Evolutionary conservation across 2,888 invertebrate genomes (phyloP).

Genomic region (Stratiomys singularior): DNA sequence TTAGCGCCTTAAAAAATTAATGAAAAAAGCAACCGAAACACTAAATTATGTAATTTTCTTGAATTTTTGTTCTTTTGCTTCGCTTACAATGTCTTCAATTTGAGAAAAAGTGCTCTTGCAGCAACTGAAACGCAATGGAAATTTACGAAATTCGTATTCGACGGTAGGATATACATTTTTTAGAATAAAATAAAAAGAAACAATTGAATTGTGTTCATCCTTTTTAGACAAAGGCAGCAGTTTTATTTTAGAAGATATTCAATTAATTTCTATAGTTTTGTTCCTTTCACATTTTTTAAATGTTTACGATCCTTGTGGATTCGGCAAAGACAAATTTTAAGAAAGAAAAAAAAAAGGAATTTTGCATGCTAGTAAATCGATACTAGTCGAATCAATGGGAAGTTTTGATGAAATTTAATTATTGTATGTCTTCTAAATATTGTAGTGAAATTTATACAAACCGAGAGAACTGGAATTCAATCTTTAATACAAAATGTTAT

Average conservation of each 20-base stretch:
- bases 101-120: background rate
- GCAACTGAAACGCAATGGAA: background rate
- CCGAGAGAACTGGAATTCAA: background rate
- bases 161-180: background rate
- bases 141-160: background rate
- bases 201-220: conserved; percentile 20
- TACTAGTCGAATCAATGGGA: too few relatives aligned
- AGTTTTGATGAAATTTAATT: background rate
- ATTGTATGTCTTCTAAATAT: conserved; percentile 15
- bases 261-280: too few relatives aligned
- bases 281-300: too few relatives aligned
- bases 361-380: too few relatives aligned
- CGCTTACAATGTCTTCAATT: background rate
- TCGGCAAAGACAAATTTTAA: background rate
- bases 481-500: background rate
- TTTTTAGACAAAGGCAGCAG: too few relatives aligned
- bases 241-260: too few relatives aligned
- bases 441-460: background rate
- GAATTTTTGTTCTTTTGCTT: background rate
- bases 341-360: background rate
- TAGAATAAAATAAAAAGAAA: background rate
- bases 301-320: background rate
- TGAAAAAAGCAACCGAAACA: background rate
- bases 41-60: background rate
- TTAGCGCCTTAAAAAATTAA: conserved; percentile 2